phyloP scores from a whole-genome alignment of 1,140 invertebrate species.

The Leptoteleia sp. region DNA sequence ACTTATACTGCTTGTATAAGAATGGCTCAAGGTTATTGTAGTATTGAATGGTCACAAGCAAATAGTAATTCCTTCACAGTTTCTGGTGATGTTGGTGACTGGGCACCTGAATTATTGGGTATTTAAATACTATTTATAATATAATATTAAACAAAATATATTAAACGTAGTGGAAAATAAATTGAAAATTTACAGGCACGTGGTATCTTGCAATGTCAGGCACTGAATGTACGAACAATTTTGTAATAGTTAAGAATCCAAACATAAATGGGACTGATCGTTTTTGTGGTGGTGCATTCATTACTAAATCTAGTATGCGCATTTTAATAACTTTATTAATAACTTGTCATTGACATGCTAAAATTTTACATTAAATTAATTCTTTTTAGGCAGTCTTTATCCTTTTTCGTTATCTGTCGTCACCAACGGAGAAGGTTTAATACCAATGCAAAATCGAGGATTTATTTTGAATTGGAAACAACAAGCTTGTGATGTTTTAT shows the following conservation, averaged over 20 bases:
- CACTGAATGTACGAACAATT: slow-evolving; percentile 85
- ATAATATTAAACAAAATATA: background rate
- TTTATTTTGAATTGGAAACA: slow-evolving; percentile 87
- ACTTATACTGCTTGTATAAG: slow-evolving; percentile 89
- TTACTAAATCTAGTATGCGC: slow-evolving; percentile 84
- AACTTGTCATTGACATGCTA: no score
- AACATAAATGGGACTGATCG: slow-evolving; percentile 82
- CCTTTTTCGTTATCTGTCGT: slow-evolving; percentile 89
- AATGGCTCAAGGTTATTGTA: slow-evolving; percentile 85
- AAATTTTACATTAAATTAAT: background rate
- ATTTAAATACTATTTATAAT: slow-evolving; percentile 8
- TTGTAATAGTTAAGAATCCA: slow-evolving; percentile 88
- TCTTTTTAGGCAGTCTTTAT: slow-evolving; percentile 82
- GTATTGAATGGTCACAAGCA: slow-evolving; percentile 84
- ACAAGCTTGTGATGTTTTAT: slow-evolving; percentile 82
- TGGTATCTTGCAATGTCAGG: slow-evolving; percentile 79
- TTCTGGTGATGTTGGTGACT: slow-evolving; percentile 84
- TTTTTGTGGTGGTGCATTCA: slow-evolving; percentile 88
- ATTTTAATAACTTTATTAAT: background rate
- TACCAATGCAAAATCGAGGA: slow-evolving; percentile 85
- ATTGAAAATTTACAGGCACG: slow-evolving; percentile 35
- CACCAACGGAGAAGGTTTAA: slow-evolving; percentile 83
- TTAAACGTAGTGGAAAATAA: background rate
- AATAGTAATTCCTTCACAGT: slow-evolving; percentile 86
- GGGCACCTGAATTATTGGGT: slow-evolving; percentile 66